Evolutionary conservation across 2,113 vertebrate genomes (phyloP).

Genomic region (Rhea pennata): DNA sequence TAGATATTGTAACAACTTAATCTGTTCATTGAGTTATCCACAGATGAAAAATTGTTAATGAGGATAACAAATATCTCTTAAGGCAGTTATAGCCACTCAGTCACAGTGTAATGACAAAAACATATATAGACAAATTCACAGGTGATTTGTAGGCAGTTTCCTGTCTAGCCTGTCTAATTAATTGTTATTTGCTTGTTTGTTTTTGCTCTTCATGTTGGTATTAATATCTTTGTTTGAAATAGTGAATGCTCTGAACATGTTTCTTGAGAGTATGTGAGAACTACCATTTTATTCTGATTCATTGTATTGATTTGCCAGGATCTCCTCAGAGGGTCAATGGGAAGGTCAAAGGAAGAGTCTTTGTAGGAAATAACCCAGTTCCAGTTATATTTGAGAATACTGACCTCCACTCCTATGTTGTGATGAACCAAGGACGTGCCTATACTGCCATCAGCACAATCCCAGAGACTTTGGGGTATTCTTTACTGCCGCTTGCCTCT

Average conservation of each 20-base stretch:
- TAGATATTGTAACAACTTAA: background rate
- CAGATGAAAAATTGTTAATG: background rate
- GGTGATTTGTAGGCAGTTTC: background rate
- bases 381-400: conserved; percentile 84
- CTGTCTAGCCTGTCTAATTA: background rate
- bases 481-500: conserved; percentile 87
- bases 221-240: background rate
- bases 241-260: rapidly evolving
- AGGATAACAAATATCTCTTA: background rate
- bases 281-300: background rate
- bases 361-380: conserved; percentile 80
- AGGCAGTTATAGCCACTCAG: background rate
- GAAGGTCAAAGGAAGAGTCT: conserved; percentile 88
- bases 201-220: background rate
- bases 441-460: conserved; percentile 96
- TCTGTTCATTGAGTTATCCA: background rate
- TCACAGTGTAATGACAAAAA: background rate
- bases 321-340: conserved; percentile 94
- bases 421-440: conserved; percentile 93
- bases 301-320: conserved; percentile 74
- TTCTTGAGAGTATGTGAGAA: background rate
- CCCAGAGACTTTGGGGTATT: conserved; percentile 82
- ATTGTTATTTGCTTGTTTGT: background rate
- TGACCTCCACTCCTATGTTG: conserved; percentile 95
- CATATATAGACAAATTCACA: background rate